Percentiles rank a stretch among this genome's conserved stretches.
Evolutionary conservation across 2,113 vertebrate genomes (phyloP).

Genomic region (Engraulis encrasicolus): DNA sequence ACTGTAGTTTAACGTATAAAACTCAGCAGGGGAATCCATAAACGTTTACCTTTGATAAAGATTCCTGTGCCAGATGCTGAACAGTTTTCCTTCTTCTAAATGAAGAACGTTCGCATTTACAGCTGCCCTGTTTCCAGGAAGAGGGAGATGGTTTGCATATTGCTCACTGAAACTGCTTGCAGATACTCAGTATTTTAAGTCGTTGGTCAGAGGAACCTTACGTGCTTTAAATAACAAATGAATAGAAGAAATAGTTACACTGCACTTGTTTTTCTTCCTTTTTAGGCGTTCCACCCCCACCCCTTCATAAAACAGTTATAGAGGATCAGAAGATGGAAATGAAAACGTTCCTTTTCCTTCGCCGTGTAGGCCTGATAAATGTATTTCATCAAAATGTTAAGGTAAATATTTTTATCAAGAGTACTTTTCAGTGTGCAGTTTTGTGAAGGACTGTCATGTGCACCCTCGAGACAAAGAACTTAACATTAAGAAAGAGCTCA

Average conservation of each 20-base stretch:
- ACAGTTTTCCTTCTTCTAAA: constrained; percentile 65
- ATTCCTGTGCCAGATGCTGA: constrained; percentile 58
- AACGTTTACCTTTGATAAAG: constrained; percentile 69
- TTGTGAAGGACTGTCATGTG: constrained; percentile 46
- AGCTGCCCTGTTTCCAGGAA: constrained; percentile 76
- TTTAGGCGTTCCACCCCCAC: constrained; percentile 70
- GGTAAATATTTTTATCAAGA: constrained; percentile 80
- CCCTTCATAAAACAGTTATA: constrained; percentile 69
- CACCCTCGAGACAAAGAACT: constrained; percentile 21
- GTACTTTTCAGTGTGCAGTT: constrained; percentile 57
- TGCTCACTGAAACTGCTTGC: constrained; percentile 48
- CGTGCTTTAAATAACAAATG: constrained; percentile 27
- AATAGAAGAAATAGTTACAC: constrained; percentile 58
- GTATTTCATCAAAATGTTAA: constrained; percentile 74
- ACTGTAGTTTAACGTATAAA: constrained; percentile 1
- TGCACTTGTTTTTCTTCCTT: constrained; percentile 73
- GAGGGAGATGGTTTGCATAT: constrained; percentile 65
- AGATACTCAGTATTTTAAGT: constrained; percentile 67
- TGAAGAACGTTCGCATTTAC: constrained; percentile 66
- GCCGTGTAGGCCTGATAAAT: constrained; percentile 79
- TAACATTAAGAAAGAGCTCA: neutral
- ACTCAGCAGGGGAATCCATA: constrained; percentile 48
- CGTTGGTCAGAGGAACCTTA: constrained; percentile 58
- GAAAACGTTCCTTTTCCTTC: constrained; percentile 72
- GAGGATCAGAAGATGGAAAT: constrained; percentile 80